Conservation (phyloP, 2,888 invertebrate genomes). For the Polymixis lichenea region DNA sequence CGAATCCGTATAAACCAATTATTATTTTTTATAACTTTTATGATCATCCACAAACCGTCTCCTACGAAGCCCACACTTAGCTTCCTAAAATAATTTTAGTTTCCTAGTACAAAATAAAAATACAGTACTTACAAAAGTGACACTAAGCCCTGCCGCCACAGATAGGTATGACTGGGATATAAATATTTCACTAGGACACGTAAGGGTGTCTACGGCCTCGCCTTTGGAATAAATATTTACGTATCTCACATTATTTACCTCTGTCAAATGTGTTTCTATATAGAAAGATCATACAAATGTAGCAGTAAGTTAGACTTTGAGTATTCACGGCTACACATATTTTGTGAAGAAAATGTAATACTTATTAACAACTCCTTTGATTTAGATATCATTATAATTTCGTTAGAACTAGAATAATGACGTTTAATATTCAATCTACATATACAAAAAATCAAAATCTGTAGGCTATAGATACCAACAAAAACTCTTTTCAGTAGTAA, state of each 20-base stretch:
- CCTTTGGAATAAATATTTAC: slow-evolving; percentile 37
- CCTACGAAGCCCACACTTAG: not conserved
- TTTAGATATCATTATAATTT: not conserved
- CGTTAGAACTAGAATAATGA: not conserved
- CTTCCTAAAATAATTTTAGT: not conserved
- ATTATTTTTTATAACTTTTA: not conserved
- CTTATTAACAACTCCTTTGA: not conserved
- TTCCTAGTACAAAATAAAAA: not conserved
- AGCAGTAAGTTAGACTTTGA: not conserved
- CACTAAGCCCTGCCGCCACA: not conserved
- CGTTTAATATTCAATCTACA: not conserved
- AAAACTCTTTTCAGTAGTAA: no score
- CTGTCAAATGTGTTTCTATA: slow-evolving; percentile 24
- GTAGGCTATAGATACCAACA: no score
- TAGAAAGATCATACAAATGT: slow-evolving; percentile 10
- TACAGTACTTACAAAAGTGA: slow-evolving; percentile 8
- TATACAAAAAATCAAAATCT: not conserved
- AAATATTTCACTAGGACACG: slow-evolving; percentile 41
- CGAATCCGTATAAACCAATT: no score
- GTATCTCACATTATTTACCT: slow-evolving; percentile 17
- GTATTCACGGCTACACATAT: not conserved
- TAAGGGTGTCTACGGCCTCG: not conserved
- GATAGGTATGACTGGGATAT: not conserved
- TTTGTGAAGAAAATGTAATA: not conserved
- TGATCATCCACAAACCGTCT: not conserved